Evolutionary conservation across 2,888 invertebrate species (phyloP).

Genomic region (Gymnocheta viridis): DNA sequence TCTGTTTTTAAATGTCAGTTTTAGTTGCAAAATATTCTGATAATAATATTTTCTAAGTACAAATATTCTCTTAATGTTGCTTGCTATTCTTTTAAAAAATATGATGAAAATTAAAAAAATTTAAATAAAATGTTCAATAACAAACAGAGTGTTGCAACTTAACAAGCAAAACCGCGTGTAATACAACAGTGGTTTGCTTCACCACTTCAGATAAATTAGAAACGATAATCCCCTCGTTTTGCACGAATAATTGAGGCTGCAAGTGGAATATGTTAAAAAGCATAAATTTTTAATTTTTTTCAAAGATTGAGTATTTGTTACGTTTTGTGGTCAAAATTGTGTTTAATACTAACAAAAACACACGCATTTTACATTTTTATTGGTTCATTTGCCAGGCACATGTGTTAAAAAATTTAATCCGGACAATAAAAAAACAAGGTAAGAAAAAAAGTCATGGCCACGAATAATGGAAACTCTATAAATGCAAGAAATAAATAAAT

Average conservation of each 20-base stretch:
- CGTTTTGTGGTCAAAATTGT: constrained; percentile 17
- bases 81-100: not conserved
- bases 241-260: constrained; percentile 4
- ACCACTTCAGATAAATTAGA: not conserved
- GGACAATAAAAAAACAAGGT: not conserved
- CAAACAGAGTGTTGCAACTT: not conserved
- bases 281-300: not conserved
- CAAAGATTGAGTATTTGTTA: not conserved
- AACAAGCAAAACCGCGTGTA: constrained; percentile 2
- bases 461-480: constrained; percentile 30
- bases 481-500: constrained; percentile 11
- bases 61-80: too few species aligned
- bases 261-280: constrained; percentile 1
- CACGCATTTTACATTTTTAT: constrained; percentile 17
- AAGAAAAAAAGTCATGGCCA: constrained; percentile 22
- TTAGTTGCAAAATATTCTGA: not conserved
- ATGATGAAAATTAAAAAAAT: not conserved
- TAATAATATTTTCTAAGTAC: not conserved
- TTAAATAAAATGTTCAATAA: not conserved
- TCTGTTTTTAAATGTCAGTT: not conserved
- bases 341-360: constrained; percentile 4
- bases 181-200: constrained; percentile 5
- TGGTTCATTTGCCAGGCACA: constrained; percentile 8
- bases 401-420: constrained; percentile 1
- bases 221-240: not conserved